Conservation (phyloP, 2,113 vertebrate genomes). For the Cochlearius cochlearius region DNA sequence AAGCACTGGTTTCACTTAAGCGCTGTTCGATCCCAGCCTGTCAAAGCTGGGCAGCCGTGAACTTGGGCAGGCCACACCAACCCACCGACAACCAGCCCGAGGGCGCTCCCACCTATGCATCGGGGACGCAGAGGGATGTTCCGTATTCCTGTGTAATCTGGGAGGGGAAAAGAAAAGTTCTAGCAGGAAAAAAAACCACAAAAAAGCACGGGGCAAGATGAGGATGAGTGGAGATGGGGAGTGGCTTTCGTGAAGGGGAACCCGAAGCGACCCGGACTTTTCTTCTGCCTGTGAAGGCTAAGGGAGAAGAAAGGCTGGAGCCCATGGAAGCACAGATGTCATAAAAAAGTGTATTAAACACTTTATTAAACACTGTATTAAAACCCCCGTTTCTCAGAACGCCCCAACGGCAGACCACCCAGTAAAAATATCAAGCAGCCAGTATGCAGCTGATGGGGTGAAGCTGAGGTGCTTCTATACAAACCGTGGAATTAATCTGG, state of each 20-base stretch:
- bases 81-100: not conserved
- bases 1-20: not conserved
- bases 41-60: not conserved
- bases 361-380: too few relatives aligned
- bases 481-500: not conserved
- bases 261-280: not conserved
- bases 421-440: not conserved
- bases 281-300: not conserved
- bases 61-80: not conserved
- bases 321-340: not conserved
- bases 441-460: not conserved
- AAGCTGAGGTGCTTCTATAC: not conserved
- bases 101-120: fast-evolving
- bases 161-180: not conserved
- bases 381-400: not conserved
- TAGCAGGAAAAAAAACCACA: not conserved
- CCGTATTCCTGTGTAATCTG: not conserved
- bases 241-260: not conserved
- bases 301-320: not conserved
- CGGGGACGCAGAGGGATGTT: not conserved
- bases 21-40: not conserved
- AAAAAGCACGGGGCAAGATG: not conserved
- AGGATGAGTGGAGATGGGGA: not conserved
- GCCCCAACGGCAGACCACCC: not conserved
- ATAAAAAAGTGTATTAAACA: too few relatives aligned